Conservation (phyloP, 2,113 vertebrate species). For the Megaceryle maxima region DNA sequence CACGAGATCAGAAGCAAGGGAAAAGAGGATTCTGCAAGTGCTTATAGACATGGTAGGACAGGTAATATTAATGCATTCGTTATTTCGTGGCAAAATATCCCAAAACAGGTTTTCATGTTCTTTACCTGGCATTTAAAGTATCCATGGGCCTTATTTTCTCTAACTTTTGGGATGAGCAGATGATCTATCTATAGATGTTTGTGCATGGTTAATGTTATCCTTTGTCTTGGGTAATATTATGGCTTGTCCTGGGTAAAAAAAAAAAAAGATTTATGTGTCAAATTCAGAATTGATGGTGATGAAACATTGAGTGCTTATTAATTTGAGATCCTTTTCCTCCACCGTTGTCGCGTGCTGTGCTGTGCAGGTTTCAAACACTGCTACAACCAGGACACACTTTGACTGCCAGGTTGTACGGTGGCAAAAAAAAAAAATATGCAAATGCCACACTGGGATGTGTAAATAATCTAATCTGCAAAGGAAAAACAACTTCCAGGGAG, state of each 20-base stretch:
- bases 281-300: background rate
- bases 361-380: no score
- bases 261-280: background rate
- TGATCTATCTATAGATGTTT: background rate
- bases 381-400: no score
- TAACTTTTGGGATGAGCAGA: background rate
- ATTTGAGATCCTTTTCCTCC: background rate
- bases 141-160: background rate
- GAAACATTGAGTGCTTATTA: background rate
- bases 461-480: background rate
- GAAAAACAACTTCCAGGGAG: background rate
- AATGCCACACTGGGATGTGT: background rate
- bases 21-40: background rate
- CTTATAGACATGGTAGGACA: accelerated
- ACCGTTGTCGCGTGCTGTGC: background rate
- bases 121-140: background rate
- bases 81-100: background rate
- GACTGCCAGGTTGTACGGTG: background rate
- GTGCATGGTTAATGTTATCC: background rate
- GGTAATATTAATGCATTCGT: background rate
- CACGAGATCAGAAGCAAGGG: background rate
- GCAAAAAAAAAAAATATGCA: background rate
- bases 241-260: background rate
- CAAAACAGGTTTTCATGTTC: background rate
- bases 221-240: background rate